A percentile compares a stretch with the other conserved stretches of the same genome.
Conservation (phyloP, 1,140 invertebrate genomes). For the Cydia strobilella region DNA sequence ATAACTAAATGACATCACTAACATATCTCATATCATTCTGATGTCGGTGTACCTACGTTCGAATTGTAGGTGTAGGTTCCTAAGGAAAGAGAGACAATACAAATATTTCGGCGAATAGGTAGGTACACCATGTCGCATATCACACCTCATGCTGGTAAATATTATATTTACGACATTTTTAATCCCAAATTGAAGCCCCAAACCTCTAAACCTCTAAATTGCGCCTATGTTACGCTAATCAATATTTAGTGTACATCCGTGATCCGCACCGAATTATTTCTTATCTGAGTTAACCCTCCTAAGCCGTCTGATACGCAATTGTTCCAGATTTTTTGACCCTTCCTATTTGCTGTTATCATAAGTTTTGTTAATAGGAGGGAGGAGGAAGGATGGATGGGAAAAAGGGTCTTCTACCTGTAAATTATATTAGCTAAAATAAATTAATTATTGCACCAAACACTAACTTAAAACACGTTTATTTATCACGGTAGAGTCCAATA, state of each 20-base stretch:
- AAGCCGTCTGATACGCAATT: constrained; percentile 7
- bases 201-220: background rate
- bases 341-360: constrained; percentile 1
- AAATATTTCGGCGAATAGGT: too few species aligned
- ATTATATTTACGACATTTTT: background rate
- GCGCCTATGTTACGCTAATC: constrained; percentile 41
- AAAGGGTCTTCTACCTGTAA: background rate
- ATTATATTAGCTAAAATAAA: too few species aligned
- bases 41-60: too few species aligned
- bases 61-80: too few species aligned
- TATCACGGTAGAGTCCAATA: background rate
- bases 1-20: too few species aligned
- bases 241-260: constrained; percentile 41
- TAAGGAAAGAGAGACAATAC: too few species aligned
- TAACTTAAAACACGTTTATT: background rate
- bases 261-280: constrained; percentile 47
- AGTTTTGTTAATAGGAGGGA: background rate
- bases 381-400: background rate
- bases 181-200: background rate
- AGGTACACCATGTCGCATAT: too few species aligned
- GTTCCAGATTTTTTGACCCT: constrained; percentile 18
- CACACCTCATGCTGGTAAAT: too few species aligned
- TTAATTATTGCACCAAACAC: too few species aligned
- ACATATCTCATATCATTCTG: too few species aligned
- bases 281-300: constrained; percentile 42